phyloP scores from a whole-genome alignment of 2,797 vertebrate species.

The Lithobates sylvaticus region DNA sequence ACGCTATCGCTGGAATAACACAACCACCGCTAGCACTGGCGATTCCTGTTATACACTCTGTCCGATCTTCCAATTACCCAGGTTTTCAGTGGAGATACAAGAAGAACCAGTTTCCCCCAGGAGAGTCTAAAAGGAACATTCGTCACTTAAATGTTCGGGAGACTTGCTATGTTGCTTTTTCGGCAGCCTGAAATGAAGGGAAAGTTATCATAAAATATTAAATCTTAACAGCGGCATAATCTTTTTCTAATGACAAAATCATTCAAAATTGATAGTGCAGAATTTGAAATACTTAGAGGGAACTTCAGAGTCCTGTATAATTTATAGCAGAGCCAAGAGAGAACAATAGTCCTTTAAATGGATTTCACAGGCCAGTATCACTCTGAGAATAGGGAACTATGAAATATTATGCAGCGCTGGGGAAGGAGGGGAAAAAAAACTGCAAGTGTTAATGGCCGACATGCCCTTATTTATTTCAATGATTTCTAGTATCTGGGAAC shows the following conservation, averaged over 20 bases:
- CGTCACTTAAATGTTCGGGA: slow-evolving; percentile 54
- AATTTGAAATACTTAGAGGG: slow-evolving; percentile 51
- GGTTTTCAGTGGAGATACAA: slow-evolving; percentile 21
- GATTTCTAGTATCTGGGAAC: no score
- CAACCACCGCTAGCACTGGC: neutral
- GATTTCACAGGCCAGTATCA: slow-evolving; percentile 22
- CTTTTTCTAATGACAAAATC: slow-evolving; percentile 61
- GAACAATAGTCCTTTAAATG: slow-evolving; percentile 47
- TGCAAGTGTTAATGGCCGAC: no score
- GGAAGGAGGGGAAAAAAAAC: neutral
- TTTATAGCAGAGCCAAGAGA: slow-evolving; percentile 37
- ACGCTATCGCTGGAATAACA: neutral
- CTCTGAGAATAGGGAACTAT: slow-evolving; percentile 5
- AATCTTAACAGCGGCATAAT: slow-evolving; percentile 51
- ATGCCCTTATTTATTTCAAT: no score
- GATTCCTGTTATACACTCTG: slow-evolving; percentile 30
- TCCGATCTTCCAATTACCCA: slow-evolving; percentile 22
- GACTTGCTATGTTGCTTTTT: slow-evolving; percentile 22
- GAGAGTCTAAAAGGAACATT: slow-evolving; percentile 47
- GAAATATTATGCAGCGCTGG: neutral
- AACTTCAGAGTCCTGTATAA: slow-evolving; percentile 53
- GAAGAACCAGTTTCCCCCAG: neutral
- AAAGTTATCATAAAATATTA: slow-evolving; percentile 59
- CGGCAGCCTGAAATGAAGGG: slow-evolving; percentile 29
- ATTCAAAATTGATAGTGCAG: slow-evolving; percentile 60